Evolutionary conservation across 2,797 vertebrate genomes (phyloP).

Genomic region (Petrocephalus sullivani): DNA sequence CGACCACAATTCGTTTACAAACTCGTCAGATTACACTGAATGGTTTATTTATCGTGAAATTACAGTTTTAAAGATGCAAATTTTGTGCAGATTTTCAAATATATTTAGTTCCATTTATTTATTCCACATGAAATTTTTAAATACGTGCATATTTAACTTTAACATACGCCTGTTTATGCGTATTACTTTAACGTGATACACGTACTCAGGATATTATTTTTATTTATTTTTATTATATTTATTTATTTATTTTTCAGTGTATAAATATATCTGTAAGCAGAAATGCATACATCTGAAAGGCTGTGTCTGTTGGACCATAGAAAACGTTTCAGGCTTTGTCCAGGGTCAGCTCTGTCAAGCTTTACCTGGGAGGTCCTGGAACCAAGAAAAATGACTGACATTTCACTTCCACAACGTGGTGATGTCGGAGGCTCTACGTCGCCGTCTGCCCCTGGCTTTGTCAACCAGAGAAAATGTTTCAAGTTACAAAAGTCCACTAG

Average conservation of each 20-base stretch:
- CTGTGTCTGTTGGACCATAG: background rate
- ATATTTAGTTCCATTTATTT: too few relatives aligned
- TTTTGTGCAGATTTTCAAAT: too few relatives aligned
- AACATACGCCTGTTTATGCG: background rate
- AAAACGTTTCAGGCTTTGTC: background rate
- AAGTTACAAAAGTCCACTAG: conserved; percentile 16
- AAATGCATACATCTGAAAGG: background rate
- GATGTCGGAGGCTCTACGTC: background rate
- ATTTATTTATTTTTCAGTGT: background rate
- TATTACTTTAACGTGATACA: background rate
- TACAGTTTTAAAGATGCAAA: background rate
- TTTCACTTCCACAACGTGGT: background rate
- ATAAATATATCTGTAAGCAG: background rate
- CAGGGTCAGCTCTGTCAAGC: background rate
- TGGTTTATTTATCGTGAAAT: background rate
- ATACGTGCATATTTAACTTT: background rate
- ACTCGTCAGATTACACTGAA: background rate
- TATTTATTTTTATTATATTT: background rate
- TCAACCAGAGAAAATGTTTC: background rate
- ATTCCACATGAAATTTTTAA: too few relatives aligned
- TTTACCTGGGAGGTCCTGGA: background rate
- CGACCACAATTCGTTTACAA: background rate
- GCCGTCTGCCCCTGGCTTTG: background rate
- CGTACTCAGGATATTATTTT: background rate
- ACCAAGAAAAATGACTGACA: background rate